phyloP scores from a whole-genome alignment of 2,113 vertebrate species.

The Anguilla rostrata region DNA sequence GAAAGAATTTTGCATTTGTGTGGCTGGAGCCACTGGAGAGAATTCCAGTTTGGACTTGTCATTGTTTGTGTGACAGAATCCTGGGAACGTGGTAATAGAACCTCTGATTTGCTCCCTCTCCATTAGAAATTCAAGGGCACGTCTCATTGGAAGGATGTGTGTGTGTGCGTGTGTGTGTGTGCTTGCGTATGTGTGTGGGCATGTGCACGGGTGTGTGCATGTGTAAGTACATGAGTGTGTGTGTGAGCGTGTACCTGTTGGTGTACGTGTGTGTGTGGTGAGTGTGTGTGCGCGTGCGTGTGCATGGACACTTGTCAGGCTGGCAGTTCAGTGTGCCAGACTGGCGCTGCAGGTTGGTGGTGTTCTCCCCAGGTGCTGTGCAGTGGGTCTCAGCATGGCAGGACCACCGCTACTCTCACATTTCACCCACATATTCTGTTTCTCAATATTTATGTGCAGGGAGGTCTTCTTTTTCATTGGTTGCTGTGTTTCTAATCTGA shows the following conservation, averaged over 20 bases:
- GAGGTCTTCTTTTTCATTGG: background rate
- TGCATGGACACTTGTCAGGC: background rate
- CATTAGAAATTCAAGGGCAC: constrained; percentile 33
- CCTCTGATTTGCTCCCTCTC: background rate
- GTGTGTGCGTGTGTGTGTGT: background rate
- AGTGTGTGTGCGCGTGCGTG: too few relatives aligned
- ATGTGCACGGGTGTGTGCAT: background rate
- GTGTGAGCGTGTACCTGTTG: background rate
- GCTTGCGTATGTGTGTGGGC: background rate
- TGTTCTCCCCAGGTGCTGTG: background rate
- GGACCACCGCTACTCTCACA: background rate
- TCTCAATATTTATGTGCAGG: background rate
- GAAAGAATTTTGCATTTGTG: constrained; percentile 30
- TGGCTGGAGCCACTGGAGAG: constrained; percentile 30
- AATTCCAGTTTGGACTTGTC: constrained; percentile 10
- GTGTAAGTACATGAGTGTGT: background rate
- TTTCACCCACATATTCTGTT: background rate
- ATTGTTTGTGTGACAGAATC: constrained; percentile 34
- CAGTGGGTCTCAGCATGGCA: background rate
- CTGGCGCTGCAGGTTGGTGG: background rate
- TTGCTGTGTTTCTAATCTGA: constrained; percentile 17
- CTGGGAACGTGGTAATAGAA: constrained; percentile 16
- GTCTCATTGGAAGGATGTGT: constrained; percentile 30
- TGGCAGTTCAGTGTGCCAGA: background rate
- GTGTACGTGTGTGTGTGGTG: background rate